A percentile compares a stretch with the other conserved stretches of the same genome.
These are phyloP conservation scores for Petroica traversi DNA, from an alignment of 2,113 vertebrate species.

Conservation along the genomic window DNA sequence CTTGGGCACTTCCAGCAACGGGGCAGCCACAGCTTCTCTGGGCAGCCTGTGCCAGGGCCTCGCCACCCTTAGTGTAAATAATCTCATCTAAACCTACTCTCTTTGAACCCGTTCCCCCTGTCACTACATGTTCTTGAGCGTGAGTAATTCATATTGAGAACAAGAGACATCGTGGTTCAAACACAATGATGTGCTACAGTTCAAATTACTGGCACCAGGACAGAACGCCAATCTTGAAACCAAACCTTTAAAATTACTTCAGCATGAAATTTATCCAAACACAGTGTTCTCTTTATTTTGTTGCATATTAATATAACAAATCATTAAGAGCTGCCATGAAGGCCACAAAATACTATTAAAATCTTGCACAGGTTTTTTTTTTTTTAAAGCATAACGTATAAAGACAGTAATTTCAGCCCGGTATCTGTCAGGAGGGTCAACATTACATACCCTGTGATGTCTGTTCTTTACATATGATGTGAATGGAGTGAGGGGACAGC, in stretches of 20 bases:
- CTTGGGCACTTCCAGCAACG: background rate
- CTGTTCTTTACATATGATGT: background rate
- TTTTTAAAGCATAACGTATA: background rate
- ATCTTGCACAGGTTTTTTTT: background rate
- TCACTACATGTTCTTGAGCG: background rate
- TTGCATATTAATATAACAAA: background rate
- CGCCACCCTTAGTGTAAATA: background rate
- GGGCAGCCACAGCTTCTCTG: background rate
- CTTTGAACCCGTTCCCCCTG: no score
- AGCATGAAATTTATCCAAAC: background rate
- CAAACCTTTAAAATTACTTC: background rate
- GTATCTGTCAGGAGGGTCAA: background rate
- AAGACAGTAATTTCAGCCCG: background rate
- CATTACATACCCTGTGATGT: rapidly evolving
- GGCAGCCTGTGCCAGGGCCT: background rate
- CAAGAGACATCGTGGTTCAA: rapidly evolving
- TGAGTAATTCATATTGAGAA: rapidly evolving
- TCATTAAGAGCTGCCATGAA: background rate
- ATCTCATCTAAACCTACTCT: background rate
- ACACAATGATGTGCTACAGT: rapidly evolving
- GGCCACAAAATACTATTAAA: background rate
- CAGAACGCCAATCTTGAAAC: background rate
- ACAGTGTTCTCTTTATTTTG: background rate
- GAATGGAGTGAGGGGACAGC: background rate
- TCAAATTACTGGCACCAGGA: rapidly evolving